Base-by-base conservation (phyloP, 2,888 invertebrate genomes). In the Apamea sordens region DNA sequence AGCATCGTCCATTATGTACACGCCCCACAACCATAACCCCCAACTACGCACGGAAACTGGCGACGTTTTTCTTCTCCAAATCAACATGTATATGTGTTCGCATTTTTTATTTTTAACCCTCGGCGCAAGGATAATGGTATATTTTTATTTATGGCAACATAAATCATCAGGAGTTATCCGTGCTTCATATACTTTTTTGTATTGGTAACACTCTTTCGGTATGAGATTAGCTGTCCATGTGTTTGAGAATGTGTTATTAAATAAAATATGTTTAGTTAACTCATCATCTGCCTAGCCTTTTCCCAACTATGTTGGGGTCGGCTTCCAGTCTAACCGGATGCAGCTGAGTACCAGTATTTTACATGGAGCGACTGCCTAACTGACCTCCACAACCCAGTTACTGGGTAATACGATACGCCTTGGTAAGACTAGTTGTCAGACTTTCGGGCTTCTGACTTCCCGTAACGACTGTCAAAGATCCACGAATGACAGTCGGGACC, bases 21-120 rank as follows among this genome's bases (percentile, higher is more conserved):
- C 63, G 47, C 32, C 32, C 41, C 15, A 63, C n/a, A 24, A 53
- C 73, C 53, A 72, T 65, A 13, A 21, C 36, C 61, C n/a, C 50
- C 41, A 70, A 67, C 73, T 41, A 50, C 64, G 28, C 18, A 69
- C 67, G 65, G 21, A 56, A 74, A 73, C 18, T 63, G 32, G 41
- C 56, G 63, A 73, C 56, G 70, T 65, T 70, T 87, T 80, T 81
- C 83, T 82, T 74, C 36, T 36, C 28, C 71, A 77, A 82, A 88
- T 76, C 88, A 76, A 56, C 76, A 71, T 76, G 83, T 68, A 65
- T 86, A 78, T 76, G 83, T 76, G 76, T 65, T 50, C n/a, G 18
- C 72, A 82, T 86, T 86, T 72, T 79, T 88, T 82, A 89, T 82
- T 86, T 88, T 88, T 84, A 88, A 90, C 89, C 88, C 86, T 80